These are phyloP conservation scores for Paramacrobiotus metropolitanus DNA, from an alignment of 1,140 invertebrate genomes.

Conservation along the genomic window DNA sequence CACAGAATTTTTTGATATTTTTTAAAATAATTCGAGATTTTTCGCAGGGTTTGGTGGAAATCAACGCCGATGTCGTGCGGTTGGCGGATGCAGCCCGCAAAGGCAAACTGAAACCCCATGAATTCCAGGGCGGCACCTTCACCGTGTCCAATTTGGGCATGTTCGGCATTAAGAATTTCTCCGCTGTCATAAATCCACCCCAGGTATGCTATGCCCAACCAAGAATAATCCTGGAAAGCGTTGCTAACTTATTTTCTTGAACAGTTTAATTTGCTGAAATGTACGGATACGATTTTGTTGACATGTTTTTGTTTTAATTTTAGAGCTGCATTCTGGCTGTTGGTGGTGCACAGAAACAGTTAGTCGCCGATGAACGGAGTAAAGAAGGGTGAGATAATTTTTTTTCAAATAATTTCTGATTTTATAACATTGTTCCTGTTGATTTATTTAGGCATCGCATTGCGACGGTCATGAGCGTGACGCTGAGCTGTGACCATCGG, in stretches of 20 bases:
- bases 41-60: constrained; percentile 49
- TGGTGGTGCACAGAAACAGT: constrained; percentile 30
- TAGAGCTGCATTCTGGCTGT: constrained; percentile 39
- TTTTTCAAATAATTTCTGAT: not conserved
- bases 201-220: constrained; percentile 22
- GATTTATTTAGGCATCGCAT: constrained; percentile 23
- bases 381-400: constrained; percentile 22
- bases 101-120: constrained; percentile 78
- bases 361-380: constrained; percentile 25
- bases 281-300: too few relatives aligned
- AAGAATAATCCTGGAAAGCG: not conserved
- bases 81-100: constrained; percentile 72
- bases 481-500: constrained; percentile 41
- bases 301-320: too few relatives aligned
- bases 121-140: constrained; percentile 71
- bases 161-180: constrained; percentile 57
- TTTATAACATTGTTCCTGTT: constrained; percentile 3
- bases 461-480: constrained; percentile 35
- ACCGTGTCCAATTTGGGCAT: constrained; percentile 90
- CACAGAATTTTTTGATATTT: not conserved
- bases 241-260: too few relatives aligned
- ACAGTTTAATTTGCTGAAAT: not conserved
- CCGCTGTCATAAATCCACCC: constrained; percentile 43
- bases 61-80: constrained; percentile 55
- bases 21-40: constrained; percentile 7